phyloP scores from a whole-genome alignment of 2,888 invertebrate species.

The Belgica antarctica region DNA sequence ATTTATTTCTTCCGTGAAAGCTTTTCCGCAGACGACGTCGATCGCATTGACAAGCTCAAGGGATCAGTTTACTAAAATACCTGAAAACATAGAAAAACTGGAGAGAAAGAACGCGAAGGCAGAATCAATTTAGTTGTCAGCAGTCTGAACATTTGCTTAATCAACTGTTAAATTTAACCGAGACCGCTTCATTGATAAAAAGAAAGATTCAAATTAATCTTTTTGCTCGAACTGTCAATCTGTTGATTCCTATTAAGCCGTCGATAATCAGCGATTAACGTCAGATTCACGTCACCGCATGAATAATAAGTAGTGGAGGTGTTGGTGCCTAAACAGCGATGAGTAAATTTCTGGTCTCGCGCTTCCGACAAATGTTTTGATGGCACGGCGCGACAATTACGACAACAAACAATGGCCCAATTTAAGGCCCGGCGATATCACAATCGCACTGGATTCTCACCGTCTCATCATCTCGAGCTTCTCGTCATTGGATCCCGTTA shows the following conservation, averaged over 20 bases:
- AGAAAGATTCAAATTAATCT: conserved; percentile 31
- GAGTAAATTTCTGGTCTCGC: too few species aligned
- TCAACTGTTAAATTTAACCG: conserved; percentile 22
- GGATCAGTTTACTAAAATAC: conserved; percentile 1
- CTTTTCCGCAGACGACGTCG: not conserved
- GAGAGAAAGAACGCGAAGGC: conserved; percentile 15
- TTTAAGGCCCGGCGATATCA: not conserved
- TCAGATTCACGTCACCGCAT: too few species aligned
- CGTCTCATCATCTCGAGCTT: not conserved
- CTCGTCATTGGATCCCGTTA: not conserved
- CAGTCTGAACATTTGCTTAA: conserved; percentile 28
- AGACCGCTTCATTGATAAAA: conserved; percentile 13
- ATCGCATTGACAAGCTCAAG: conserved; percentile 15
- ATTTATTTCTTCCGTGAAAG: conserved; percentile 26
- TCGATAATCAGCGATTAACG: conserved; percentile 27
- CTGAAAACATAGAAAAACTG: not conserved
- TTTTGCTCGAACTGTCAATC: not conserved
- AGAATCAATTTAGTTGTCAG: conserved; percentile 30
- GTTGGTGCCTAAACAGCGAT: too few species aligned
- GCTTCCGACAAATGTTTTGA: conserved; percentile 7
- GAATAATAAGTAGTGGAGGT: too few species aligned
- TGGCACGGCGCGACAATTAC: not conserved
- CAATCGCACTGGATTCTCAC: not conserved
- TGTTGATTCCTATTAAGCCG: conserved; percentile 27
- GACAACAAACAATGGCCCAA: conserved; percentile 8